Evolutionary conservation across 2,888 invertebrate species (phyloP).

Genomic region (Lasioglossum leucozonium): DNA sequence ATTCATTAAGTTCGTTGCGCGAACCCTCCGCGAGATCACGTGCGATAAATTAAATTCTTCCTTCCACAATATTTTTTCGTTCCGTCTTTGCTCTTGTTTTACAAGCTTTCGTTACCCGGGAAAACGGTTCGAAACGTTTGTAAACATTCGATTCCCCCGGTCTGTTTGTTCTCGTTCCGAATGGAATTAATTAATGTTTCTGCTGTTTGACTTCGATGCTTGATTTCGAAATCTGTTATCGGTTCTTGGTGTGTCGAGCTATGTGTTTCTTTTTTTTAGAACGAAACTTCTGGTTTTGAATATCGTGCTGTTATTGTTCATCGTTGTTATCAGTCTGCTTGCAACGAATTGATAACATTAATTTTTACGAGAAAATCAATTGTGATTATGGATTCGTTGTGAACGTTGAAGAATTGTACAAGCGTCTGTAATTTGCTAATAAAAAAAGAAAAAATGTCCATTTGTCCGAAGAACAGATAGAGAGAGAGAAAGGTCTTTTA

Average conservation of each 20-base stretch:
- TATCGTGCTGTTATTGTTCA: not conserved
- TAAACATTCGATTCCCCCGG: not conserved
- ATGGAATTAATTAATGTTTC: not conserved
- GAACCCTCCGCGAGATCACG: slow-evolving; percentile 27
- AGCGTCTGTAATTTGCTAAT: not conserved
- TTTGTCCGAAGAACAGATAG: not conserved
- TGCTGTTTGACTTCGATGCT: not conserved
- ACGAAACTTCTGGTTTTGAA: not conserved
- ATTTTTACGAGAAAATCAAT: not conserved
- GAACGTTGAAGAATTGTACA: not conserved
- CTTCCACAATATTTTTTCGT: not conserved
- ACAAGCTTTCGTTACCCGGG: not conserved
- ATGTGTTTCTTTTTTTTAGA: not conserved
- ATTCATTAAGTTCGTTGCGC: slow-evolving; percentile 54
- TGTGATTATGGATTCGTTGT: not conserved
- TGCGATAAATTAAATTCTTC: slow-evolving; percentile 26
- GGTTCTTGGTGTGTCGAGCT: not conserved
- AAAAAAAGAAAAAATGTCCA: not conserved
- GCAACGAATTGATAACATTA: not conserved
- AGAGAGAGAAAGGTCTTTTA: not conserved
- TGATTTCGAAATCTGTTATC: not conserved
- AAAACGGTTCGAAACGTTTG: not conserved
- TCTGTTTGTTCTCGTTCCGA: not conserved
- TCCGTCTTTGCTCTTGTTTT: not conserved
- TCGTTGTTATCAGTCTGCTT: not conserved